Evolutionary conservation across 2,888 invertebrate genomes (phyloP).

Genomic region (Gnatocerus cornutus): DNA sequence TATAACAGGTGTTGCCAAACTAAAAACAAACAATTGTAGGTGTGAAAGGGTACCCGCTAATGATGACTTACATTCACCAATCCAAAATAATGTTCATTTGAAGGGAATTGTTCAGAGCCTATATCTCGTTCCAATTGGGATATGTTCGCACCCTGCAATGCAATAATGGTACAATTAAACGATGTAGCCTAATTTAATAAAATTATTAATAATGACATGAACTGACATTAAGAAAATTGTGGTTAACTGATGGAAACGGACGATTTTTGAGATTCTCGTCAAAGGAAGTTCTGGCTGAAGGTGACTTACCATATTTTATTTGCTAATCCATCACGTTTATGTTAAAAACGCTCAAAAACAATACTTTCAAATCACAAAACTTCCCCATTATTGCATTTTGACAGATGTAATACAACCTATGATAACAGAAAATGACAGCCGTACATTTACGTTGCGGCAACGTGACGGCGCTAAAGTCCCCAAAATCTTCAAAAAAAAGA

Average conservation of each 20-base stretch:
- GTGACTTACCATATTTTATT: conserved; percentile 69
- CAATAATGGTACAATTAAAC: conserved; percentile 10
- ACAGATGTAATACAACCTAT: conserved; percentile 63
- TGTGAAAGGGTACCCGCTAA: neutral
- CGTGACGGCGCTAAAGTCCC: conserved; percentile 1
- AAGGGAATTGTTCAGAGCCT: conserved; percentile 97
- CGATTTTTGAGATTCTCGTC: conserved; percentile 1
- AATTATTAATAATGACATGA: conserved; percentile 47
- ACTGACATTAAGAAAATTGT: conserved; percentile 44
- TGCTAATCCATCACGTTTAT: conserved; percentile 70
- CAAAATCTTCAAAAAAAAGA: neutral
- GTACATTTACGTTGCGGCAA: neutral
- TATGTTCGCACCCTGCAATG: conserved; percentile 87
- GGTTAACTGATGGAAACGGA: conserved; percentile 38
- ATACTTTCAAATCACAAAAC: conserved; percentile 67
- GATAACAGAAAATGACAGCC: conserved; percentile 46
- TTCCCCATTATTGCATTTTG: conserved; percentile 70
- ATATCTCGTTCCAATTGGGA: conserved; percentile 99
- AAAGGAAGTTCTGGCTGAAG: neutral
- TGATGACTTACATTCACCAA: conserved; percentile 93
- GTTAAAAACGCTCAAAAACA: conserved; percentile 68
- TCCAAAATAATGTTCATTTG: conserved; percentile 99
- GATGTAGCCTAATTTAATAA: conserved; percentile 49
- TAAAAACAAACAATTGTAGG: conserved; percentile 65
- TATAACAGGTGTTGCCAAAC: conserved; percentile 99